phyloP scores from a whole-genome alignment of 2,113 vertebrate species.

The Thymallus thymallus region DNA sequence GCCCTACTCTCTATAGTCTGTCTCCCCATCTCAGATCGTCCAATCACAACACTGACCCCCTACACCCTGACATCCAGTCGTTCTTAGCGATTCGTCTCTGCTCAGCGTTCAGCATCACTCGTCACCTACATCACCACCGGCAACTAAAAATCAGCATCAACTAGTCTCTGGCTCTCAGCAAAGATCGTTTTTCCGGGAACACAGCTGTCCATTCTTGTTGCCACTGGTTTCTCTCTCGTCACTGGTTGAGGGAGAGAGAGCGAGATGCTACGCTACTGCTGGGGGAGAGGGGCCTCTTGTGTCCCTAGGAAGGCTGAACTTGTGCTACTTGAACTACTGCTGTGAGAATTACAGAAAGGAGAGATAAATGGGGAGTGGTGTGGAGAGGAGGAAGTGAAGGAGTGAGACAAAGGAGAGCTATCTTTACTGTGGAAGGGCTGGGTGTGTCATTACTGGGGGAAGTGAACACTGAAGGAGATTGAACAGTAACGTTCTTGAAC shows the following conservation, averaged over 20 bases:
- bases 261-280: background rate
- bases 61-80: slow-evolving; percentile 13
- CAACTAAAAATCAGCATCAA: background rate
- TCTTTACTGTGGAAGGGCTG: background rate
- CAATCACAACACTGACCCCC: background rate
- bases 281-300: background rate
- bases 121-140: slow-evolving; percentile 17
- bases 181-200: slow-evolving; percentile 25
- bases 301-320: background rate
- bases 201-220: background rate
- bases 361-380: slow-evolving; percentile 4
- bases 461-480: no score
- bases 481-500: no score
- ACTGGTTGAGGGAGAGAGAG: slow-evolving; percentile 7
- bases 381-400: background rate
- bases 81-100: slow-evolving; percentile 21
- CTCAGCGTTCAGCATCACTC: background rate
- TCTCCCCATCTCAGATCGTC: background rate
- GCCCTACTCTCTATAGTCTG: no score
- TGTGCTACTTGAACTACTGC: background rate
- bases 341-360: background rate
- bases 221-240: background rate
- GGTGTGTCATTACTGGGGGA: no score
- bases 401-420: background rate
- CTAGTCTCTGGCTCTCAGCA: no score